Evolutionary conservation across 2,797 vertebrate species (phyloP), one percentile per base, ranked within the genome.

Genomic region (Brotula barbata): DNA sequence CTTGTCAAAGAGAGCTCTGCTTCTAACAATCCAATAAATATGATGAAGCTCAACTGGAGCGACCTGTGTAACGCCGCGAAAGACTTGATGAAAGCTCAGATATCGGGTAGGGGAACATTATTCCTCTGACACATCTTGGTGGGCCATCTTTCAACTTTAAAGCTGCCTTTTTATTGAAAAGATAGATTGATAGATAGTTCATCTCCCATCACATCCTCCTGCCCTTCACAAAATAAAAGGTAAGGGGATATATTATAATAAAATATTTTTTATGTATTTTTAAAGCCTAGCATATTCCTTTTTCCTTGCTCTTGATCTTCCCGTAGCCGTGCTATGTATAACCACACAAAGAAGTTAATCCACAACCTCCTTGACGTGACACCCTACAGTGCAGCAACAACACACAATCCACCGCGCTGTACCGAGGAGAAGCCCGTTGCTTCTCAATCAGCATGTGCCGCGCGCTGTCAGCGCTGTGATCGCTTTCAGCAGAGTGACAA

Each of bases 11-110:
- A 37, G 39, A 34, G 56, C 43, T 77, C 64, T 60, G 61, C 73
- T 77, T 78, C 63, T 62, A 75, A 75, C 78, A 80, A 66, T 66
- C 54, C 60, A 66, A 71, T 81, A 84, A 81, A 79, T 64, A 73
- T 57, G 64, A 74, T 37, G 48, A 53, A 68, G 40, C 55, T 73
- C 46, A 28, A 66, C 48, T 21, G 53, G 45, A 59, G 40, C 22
- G 69, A 80, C 75, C 67, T 22, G 64, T 8, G 47, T 56, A 31
- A 52, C 48, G 28, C 14, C 15, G 61, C 46, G 44, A 68, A 71
- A 17, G 22, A 43, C 47, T 67, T 64, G n/a, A 55, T 49, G 51
- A 62, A 55, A 46, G 36, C 57, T 37, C 39, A 19, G 54, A 52
- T 3, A 25, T 16, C 25, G 9, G 11, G 14, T 12, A n/a, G 11